Evolutionary conservation across 2,113 vertebrate species (phyloP).

Genomic region (Pao palembangensis): DNA sequence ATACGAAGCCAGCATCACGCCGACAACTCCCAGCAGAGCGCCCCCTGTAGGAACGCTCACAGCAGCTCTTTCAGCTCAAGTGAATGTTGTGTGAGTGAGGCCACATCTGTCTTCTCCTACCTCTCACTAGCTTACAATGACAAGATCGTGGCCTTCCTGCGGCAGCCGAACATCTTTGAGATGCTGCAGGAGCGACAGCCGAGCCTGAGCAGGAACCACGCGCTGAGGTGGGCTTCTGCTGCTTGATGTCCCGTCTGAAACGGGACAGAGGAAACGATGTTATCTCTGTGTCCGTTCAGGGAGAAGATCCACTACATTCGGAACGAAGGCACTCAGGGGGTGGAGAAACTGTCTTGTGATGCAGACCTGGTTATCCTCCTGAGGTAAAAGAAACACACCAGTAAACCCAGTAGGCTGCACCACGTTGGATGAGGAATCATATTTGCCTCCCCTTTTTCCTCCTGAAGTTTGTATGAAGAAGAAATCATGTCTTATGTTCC

Average conservation of each 20-base stretch:
- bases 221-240: conserved; percentile 80
- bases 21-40: conserved; percentile 78
- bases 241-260: neutral
- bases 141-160: conserved; percentile 97
- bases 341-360: conserved; percentile 95
- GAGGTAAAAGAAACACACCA: conserved; percentile 75
- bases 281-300: conserved; percentile 65
- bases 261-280: neutral
- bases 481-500: conserved; percentile 96
- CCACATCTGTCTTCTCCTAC: neutral
- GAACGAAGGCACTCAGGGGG: conserved; percentile 89
- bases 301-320: conserved; percentile 98
- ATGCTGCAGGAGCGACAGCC: conserved; percentile 95
- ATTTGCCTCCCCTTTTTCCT: neutral
- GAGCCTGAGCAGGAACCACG: conserved; percentile 88
- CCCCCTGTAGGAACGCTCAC: conserved; percentile 47
- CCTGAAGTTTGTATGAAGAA: conserved; percentile 91
- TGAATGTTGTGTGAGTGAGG: neutral
- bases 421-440: neutral
- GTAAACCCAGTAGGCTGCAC: neutral
- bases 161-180: conserved; percentile 95
- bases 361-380: conserved; percentile 96
- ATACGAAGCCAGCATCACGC: conserved; percentile 88
- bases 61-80: neutral
- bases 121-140: conserved; percentile 91